Evolutionary conservation across 1,140 invertebrate genomes (phyloP).

Genomic region (Elymnias hypermnestra): DNA sequence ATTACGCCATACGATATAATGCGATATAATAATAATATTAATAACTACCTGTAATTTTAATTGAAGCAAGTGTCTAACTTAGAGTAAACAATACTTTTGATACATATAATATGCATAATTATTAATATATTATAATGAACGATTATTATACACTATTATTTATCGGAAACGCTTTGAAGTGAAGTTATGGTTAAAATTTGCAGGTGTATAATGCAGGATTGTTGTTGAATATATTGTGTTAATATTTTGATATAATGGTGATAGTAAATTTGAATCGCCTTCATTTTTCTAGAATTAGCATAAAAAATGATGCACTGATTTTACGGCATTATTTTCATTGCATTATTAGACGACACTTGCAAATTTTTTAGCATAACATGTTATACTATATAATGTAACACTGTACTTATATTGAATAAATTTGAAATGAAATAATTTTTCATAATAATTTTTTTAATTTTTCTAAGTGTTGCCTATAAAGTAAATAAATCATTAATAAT

Average conservation of each 20-base stretch:
- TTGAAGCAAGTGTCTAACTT: constrained; percentile 33
- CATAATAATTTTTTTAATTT: constrained; percentile 61
- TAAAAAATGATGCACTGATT: too few relatives aligned
- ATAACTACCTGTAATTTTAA: constrained; percentile 23
- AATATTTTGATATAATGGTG: too few relatives aligned
- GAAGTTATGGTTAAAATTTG: constrained; percentile 21
- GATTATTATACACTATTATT: constrained; percentile 13
- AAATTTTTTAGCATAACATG: constrained; percentile 23
- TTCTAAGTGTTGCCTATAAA: constrained; percentile 68
- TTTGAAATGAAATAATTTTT: constrained; percentile 54
- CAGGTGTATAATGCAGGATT: neutral
- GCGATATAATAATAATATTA: constrained; percentile 27
- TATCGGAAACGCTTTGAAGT: constrained; percentile 14
- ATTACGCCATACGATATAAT: constrained; percentile 33
- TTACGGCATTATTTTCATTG: too few relatives aligned
- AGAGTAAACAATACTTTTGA: constrained; percentile 19
- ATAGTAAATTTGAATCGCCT: too few relatives aligned
- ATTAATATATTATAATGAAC: constrained; percentile 7
- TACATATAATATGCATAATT: constrained; percentile 21
- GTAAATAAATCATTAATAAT: constrained; percentile 65
- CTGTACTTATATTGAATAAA: constrained; percentile 66
- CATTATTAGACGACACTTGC: too few relatives aligned
- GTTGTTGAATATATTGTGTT: neutral
- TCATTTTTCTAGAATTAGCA: too few relatives aligned
- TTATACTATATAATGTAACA: constrained; percentile 25